Evolutionary conservation across 2,113 vertebrate species (phyloP), one percentile per base, ranked within the genome.

Genomic region (Amazona vittata): DNA sequence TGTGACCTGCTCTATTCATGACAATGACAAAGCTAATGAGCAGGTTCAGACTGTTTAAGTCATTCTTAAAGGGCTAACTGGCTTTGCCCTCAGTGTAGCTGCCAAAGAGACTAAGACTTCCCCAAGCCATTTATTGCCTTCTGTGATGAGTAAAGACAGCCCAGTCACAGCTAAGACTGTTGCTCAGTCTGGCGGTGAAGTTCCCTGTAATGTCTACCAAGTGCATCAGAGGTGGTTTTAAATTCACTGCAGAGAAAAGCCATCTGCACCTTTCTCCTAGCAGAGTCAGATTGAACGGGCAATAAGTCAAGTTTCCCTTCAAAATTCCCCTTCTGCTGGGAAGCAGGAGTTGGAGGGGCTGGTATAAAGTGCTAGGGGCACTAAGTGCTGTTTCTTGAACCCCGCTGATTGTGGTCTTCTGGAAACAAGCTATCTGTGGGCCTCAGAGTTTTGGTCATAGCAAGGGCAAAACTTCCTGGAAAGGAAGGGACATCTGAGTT

Each of bases 401-500:
- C 37, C 12, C 78, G 20, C 11, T 55, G 63, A 4, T 22, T 3
- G 0, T 25, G 13, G 15, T 69, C 1, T 22, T 28, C 6, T 75
- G 69, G 41, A 75, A 73, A 44, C 20, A 26, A 62, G 2, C 13
- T 18, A 8, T 6, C 26, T 55, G 10, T 1, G 4, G n/a, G 18
- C 13, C 7, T 22, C n/a, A 18, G 44, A 49, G 35, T 25, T 89
- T 52, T 33, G 33, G n/a, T 6, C 50, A 82, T 37, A 63, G 18
- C 7, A 28, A 39, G 37, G 28, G 6, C 18, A 59, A 75, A 70
- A 5, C 9, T 19, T 80, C 20, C 41, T 16, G n/a, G 10, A 62
- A 21, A 57, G 12, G 24, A 2, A 37, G 15, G 11, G 15, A 67
- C 6, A 41, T 7, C 0, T 3, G 64, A 13, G 35, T 6, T 65